Base-by-base conservation (phyloP, 2,888 invertebrate genomes). In the Heteromyza rotundicornis region DNA sequence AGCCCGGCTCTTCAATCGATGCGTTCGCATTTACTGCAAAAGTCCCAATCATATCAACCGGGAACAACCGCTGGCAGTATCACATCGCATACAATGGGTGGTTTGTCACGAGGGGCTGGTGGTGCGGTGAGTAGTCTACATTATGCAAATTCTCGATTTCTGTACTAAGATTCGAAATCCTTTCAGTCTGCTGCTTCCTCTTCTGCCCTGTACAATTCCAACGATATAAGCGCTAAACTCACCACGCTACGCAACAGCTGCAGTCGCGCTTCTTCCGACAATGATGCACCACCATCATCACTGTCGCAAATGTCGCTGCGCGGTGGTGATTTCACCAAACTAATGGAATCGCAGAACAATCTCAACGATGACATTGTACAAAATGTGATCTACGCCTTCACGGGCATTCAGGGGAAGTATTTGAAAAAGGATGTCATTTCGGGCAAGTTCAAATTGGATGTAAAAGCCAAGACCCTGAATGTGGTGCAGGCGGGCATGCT, bases 351-450 rank as follows among this genome's bases (percentile, higher is more conserved):
- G 0, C 67, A 68, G 64, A 68, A 64, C 53, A 68, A 49, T 56
- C 49, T 70, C 3, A 67, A 64, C 23, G 54, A 83, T 65, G 84
- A 86, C 54, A 76, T 89, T 63, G 89, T 92, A 1, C 89, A 90
- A 73, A 95, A 94, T 74, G 87, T 95, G 12, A 88, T 97, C 54
- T 91, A 92, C 75, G 89, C 91, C 1, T 91, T 96, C 67, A 94
- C 95, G 78, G 97, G 97, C 2, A 92, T 97, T 63, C 91, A 92
- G 73, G 91, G 94, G 19, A 90, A 89, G 72, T 86, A 89, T 73
- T 84, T 93, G 20, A 88, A 88, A 66, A 87, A 89, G 72, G 89
- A 91, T 78, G 84, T 87, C 1, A 86, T 86, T 64, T 77, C 79
- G 8, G 87, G 87, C 50, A 89, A 87, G 17, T 89, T 89, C 70